Evolutionary conservation across 2,797 vertebrate species (phyloP).

Genomic region (Pseudochromis fuscus): DNA sequence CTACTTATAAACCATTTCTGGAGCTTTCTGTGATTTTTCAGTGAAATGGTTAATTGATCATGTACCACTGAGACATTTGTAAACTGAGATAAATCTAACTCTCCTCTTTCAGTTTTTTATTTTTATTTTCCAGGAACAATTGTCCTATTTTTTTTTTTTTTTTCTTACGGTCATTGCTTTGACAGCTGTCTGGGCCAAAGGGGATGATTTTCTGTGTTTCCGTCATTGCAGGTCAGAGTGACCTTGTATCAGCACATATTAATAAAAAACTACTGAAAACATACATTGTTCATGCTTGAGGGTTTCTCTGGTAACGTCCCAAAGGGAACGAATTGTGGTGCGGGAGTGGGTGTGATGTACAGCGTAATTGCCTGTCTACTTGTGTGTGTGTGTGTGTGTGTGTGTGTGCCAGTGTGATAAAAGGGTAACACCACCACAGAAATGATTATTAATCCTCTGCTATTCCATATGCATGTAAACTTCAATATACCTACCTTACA

Average conservation of each 20-base stretch:
- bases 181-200: slow-evolving; percentile 81
- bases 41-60: slow-evolving; percentile 59
- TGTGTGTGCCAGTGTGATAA: slow-evolving; percentile 45
- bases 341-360: slow-evolving; percentile 17
- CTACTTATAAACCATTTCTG: slow-evolving; percentile 51
- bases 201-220: slow-evolving; percentile 80
- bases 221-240: slow-evolving; percentile 79
- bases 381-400: slow-evolving; percentile 33
- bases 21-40: slow-evolving; percentile 68
- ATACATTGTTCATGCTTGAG: slow-evolving; percentile 47
- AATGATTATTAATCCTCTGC: slow-evolving; percentile 46
- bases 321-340: slow-evolving; percentile 16
- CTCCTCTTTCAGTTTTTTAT: slow-evolving; percentile 63
- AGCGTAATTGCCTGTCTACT: slow-evolving; percentile 38
- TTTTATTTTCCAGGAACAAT: slow-evolving; percentile 66
- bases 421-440: slow-evolving; percentile 36
- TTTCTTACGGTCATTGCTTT: slow-evolving; percentile 74
- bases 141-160: slow-evolving; percentile 46
- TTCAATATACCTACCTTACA: slow-evolving; percentile 26
- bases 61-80: slow-evolving; percentile 69
- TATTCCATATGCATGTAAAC: slow-evolving; percentile 41
- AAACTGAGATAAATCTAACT: slow-evolving; percentile 60
- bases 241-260: slow-evolving; percentile 86
- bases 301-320: slow-evolving; percentile 53
- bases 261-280: slow-evolving; percentile 82